Evolutionary conservation across 2,797 vertebrate genomes (phyloP), one percentile per base, ranked within the genome.

Genomic region (Bufotes viridis): DNA sequence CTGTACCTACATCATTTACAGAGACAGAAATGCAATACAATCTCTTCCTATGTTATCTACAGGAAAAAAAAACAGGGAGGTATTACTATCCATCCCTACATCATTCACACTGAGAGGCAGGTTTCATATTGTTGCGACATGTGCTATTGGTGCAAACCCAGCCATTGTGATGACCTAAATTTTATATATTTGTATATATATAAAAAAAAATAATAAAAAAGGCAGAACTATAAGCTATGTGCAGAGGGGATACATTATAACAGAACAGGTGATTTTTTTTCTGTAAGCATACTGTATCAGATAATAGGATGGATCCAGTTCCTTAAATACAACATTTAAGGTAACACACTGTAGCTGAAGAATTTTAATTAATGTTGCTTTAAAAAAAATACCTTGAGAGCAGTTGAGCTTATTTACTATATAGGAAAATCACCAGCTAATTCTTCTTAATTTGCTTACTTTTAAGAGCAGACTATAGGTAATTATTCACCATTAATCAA

Each of bases 351-450:
- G 42, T 60, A 86, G 84, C 29, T 24, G 26, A 42, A 80, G 79
- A 51, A 18, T 81, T 67, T 72, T 78, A 89, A 86, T 89, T 86
- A 89, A 79, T 87, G 63, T 61, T 60, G 86, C 63, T 78, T 49
- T 75, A 80, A 51, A 89, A 81, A 81, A 81, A 89, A 82, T 53
- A 82, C 84, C 13, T 78, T 24, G 26, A 69, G 69, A 78, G 88
- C 74, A 79, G 26, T 70, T 69, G 49, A 60, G 85, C 24, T 87
- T 82, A 75, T 87, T 89, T 83, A 58, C 60, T 78, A 82, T 67
- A 86, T 76, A 72, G 88, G 85, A 87, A 89, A 89, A 86, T 89
- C 81, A 83, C 82, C 17, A 72, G 55, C 86, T 89, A 87, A 89
- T 89, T 89, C 86, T 67, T 86, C 84, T 74, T 89, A 86, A 89